Evolutionary conservation across 2,113 vertebrate species (phyloP), one percentile per base, ranked within the genome.

Genomic region (Suncus etruscus): DNA sequence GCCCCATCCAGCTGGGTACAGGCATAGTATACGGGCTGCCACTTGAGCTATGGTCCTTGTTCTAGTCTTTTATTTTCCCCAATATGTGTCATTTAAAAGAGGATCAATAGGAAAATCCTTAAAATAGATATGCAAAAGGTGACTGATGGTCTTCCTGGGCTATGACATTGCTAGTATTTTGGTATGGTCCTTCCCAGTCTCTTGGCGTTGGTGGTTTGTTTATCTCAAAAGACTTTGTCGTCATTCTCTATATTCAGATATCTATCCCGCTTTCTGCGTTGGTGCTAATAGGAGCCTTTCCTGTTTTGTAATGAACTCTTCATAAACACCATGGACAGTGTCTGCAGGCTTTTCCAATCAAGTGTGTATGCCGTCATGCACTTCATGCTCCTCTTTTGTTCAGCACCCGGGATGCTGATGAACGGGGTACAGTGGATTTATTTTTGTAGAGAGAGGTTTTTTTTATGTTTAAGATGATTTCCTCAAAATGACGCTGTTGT

Each of bases 241-340:
- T 78, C 91, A 79, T 78, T 68, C 58, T 92, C 47, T 75, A 16
- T 69, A 78, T 93, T 95, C 87, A 91, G 89, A 89, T 81, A 39
- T 92, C 51, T 86, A 66, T 88, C 73, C 80, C 93, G 91, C 89
- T 66, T 32, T 61, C 77, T 74, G 39, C 7, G 1, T 65, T 73
- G 76, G 83, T 18, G 51, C 70, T 31, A 63, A 72, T 75, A 11
- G 81, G 81, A 93, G 90, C 83, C 96, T 92, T 92, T 95, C 95
- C 94, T 96, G 90, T 94, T 91, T 94, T 93, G 92, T 94, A 94
- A 94, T 88, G 83, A 51, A 32, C 61, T 89, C 61, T 89, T 92
- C 68, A 50, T 87, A 90, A 96, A 93, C 68, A 94, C 72, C 25
- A 31, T 0, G 1, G 69, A 18, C 84, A 76, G 69, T 50, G 69